Base-by-base conservation (phyloP, 2,113 vertebrate genomes). In the Platycercus adscitus region DNA sequence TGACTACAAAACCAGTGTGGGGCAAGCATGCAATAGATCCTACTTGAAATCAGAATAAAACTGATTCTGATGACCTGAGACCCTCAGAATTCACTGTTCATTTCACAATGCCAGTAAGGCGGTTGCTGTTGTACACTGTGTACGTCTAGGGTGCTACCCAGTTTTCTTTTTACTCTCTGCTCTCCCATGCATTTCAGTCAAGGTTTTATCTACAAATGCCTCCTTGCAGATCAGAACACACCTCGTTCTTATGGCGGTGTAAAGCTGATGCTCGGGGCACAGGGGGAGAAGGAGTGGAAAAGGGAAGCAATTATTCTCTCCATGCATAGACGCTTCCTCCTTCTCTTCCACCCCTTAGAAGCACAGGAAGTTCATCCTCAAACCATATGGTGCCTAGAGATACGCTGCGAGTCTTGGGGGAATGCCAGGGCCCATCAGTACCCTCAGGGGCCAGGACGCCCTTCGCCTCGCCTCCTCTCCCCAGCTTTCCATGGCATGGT, bases 311-410 rank as follows among this genome's bases (percentile, higher is more conserved):
- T 97, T 92, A 96, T 76, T 95, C 94, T 97, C 86, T 63, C 41
- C 18, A 3, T 96, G 17, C 58, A 0, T 81, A 93, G 63, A 41
- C 1, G 0, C 86, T 96, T 97, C 94, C 92, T 95, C 72, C 80
- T 93, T 81, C 83, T 69, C 56, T 93, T 95, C 61, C 77, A 93
- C 65, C 73, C 73, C 56, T 91, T 55, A 91, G 94, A 93, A 93
- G 93, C 73, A 61, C 93, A 93, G 96, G 95, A 96, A 97, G 72
- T 35, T 90, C 86, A 86, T 91, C 86, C 77, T 84, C 80, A 95
- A 95, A 97, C 93, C 95, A 96, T 88, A 93, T 96, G 95, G 80
- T 84, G 91, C 86, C 96, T 95, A 75, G 61, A 92, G 93, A 91
- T 96, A 91, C 0, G 21, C 77, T 71, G 56, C 11, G 78, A 77